Base-by-base conservation (phyloP, 2,797 vertebrate genomes). In the Eutrigla gurnardus region DNA sequence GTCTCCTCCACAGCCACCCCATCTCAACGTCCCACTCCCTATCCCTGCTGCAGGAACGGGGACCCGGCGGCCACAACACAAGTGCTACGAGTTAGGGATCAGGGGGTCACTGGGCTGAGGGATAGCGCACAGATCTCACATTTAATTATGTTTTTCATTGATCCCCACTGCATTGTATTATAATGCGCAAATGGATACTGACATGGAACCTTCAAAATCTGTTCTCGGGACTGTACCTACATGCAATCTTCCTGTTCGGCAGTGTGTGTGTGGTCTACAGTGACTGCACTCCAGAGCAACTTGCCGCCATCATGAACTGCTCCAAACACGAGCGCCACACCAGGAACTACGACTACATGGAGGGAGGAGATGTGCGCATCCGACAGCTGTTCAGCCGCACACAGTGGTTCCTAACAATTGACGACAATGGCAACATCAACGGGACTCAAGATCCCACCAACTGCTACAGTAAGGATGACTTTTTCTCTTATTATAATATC, bases 121-220 rank as follows among this genome's bases (percentile, higher is more conserved):
- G 73, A 80, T 88, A 93, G 89, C 82, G 49, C 84, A 64, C 92
- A 91, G 93, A 94, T 94, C 93, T 95, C 91, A 91, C 89, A 93
- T 96, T 96, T 96, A 96, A 98, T 96, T 96, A 98, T 99, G 98
- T 95, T 96, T 94, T 95, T 96, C 96, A 93, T 93, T 96, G 95
- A 96, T 92, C 94, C 95, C 96, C 91, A 94, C 95, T 95, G 95
- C 95, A 97, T 95, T 96, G 94, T 92, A 96, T 96, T 97, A 99
- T 99, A 98, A 99, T 99, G 98, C 97, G 90, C 97, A 98, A 94
- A 99, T 99, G 98, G 98, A 97, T 96, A 95, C 96, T 96, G 94
- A 95, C 94, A 96, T 96, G 97, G 97, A 98, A 98, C 96, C 96
- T 97, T 96, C 96, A 96, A 94, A 96, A 96, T 93, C 92, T 97